Base-by-base conservation (phyloP, 2,888 invertebrate species). In the Oscheius sp. region DNA sequence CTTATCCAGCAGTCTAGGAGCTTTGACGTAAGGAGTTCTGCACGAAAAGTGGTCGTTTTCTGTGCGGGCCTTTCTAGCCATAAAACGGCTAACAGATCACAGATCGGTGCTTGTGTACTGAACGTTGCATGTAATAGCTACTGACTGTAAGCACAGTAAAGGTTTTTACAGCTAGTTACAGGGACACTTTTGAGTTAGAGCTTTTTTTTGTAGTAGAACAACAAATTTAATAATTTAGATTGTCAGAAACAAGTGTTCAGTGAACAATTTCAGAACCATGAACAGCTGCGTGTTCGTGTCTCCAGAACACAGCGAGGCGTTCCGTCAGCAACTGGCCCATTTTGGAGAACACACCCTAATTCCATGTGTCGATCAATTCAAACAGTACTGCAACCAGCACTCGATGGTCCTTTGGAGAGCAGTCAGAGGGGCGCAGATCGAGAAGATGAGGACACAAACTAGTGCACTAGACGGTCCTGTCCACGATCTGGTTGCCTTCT, bases 311-410 rank as follows among this genome's bases (percentile, higher is more conserved):
- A 70, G 82, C 35, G 82, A 84, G 42, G n/a, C 73, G 33, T 84
- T 85, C 74, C 77, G 75, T 11, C 58, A 70, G 1, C 65, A 79
- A 42, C 68, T 87, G 10, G 81, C 81, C 53, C 73, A 76, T 7
- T 87, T 87, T 75, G 81, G 83, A 10, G 87, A 87, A 53, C 75
- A 85, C 66, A 74, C 76, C 47, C 77, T 88, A 50, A 77, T 78
- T n/a, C 88, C 88, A 11, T 86, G 86, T 59, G 84, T 88, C 42
- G 87, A 88, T 51, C 76, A 82, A 57, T 88, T 87, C 79, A 88
- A 88, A 77, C 80, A 79, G 37, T 88, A 82, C 76, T 88, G 88
- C 74, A 88, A 88, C 68, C 77, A 78, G 63, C 79, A 81, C 70
- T 76, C 82, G n/a, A 76, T 78, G 58, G 72, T 73, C 53, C 74